A percentile compares a stretch with the other conserved stretches of the same genome.
These are phyloP conservation scores for Hetaerina americana DNA, from an alignment of 1,140 invertebrate genomes.

Conservation along the genomic window DNA sequence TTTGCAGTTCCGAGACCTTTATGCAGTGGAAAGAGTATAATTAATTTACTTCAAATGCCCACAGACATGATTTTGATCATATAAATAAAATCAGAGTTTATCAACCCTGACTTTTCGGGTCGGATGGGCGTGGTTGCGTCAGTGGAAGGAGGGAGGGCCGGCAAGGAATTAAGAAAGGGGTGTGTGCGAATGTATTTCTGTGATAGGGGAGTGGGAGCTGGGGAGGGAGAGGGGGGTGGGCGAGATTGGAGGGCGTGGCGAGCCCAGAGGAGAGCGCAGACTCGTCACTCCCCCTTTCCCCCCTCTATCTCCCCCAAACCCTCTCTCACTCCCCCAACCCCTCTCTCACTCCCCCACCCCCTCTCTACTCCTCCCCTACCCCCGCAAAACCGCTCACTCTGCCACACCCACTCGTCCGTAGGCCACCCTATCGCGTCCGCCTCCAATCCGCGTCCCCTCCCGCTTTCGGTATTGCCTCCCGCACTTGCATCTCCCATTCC, in stretches of 20 bases:
- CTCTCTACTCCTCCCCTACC: background rate
- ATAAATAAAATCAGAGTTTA: too few species aligned
- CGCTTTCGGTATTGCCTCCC: too few species aligned
- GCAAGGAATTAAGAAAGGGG: background rate
- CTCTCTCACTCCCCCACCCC: background rate
- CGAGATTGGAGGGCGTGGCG: too few species aligned
- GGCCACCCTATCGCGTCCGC: background rate
- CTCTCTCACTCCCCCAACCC: background rate
- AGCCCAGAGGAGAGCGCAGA: background rate
- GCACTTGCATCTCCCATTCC: too few species aligned
- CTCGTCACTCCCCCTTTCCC: background rate
- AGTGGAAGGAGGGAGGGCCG: background rate
- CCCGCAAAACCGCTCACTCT: background rate
- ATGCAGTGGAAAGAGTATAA: too few species aligned
- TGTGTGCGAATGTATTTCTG: background rate
- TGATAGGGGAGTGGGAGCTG: too few species aligned
- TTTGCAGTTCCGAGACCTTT: too few species aligned
- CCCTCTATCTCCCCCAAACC: background rate
- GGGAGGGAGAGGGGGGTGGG: too few species aligned
- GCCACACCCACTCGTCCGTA: background rate
- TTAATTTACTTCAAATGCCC: too few species aligned
- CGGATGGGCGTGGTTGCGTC: background rate
- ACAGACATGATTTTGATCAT: too few species aligned
- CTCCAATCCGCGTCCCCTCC: background rate
- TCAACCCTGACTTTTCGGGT: too few species aligned